Base-by-base conservation (phyloP, 2,113 vertebrate species). In the Chlorodrepanis virens region DNA sequence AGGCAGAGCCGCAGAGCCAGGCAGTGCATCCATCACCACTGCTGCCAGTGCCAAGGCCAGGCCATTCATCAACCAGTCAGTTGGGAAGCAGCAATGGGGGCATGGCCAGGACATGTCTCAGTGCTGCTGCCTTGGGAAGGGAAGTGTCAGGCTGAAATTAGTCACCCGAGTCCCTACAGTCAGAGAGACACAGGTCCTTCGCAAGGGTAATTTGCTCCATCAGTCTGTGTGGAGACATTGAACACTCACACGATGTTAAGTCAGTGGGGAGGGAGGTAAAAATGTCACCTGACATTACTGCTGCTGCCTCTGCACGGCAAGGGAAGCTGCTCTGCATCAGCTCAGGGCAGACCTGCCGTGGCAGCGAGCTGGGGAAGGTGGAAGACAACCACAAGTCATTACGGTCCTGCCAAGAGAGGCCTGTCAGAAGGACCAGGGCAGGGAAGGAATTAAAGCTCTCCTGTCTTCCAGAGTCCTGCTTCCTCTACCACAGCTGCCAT, bases 221-320 rank as follows among this genome's bases (percentile, higher is more conserved):
- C 83, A 33, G 4, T 75, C 90, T 14, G 25, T 3, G 72, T 8
- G 21, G 29, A 70, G 45, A 61, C 83, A 53, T 1, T 12, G 21
- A 70, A 57, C 10, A 2, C 22, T 42, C 6, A 5, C 14, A 11
- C 0, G 9, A 7, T 4, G n/a, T 14, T 6, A 17, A 79, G 31
- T 27, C 83, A 9, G 37, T 2, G n/a, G 70, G 69, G 37, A 91
- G 63, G 27, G 52, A 86, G 83, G 79, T 4, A 5, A 4, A 49
- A 75, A 49, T 15, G 61, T 24, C 77, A 64, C 59, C 68, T 49
- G 40, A 0, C 39, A 40, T 35, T 3, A 45, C 3, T 35, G 44
- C 31, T 17, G 54, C 81, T 67, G 68, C 44, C 63, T 64, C 61
- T 59, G 52, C 42, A 9, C 28, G 2, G n/a, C 5, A 0, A 31